Conservation (phyloP, 2,888 invertebrate species). For the Pseudolycoriella hygida region DNA sequence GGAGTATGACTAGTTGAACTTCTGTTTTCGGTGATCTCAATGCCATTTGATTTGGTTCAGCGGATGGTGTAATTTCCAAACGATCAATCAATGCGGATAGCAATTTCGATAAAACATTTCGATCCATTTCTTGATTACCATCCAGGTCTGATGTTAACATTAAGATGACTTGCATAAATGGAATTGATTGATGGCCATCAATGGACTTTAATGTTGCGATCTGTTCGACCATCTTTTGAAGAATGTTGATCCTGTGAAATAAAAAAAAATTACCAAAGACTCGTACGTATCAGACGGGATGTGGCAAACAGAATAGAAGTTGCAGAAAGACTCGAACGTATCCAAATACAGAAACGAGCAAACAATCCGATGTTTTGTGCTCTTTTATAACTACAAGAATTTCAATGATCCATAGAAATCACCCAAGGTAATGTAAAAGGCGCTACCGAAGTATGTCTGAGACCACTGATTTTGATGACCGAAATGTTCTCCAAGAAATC, state of each 20-base stretch:
- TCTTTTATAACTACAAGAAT: too few species aligned
- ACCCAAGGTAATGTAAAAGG: too few species aligned
- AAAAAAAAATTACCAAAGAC: neutral
- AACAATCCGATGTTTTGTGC: too few species aligned
- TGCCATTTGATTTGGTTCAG: conserved; percentile 26
- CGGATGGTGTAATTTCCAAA: conserved; percentile 43
- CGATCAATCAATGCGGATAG: conserved; percentile 55
- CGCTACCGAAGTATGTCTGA: too few species aligned
- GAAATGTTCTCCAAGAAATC: too few species aligned
- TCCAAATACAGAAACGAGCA: too few species aligned
- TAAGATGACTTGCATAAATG: conserved; percentile 79
- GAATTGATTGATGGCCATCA: conserved; percentile 74
- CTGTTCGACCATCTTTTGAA: conserved; percentile 60
- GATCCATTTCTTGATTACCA: conserved; percentile 65
- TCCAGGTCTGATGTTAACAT: conserved; percentile 83
- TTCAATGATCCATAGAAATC: too few species aligned
- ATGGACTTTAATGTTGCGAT: conserved; percentile 56
- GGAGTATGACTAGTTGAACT: conserved; percentile 73
- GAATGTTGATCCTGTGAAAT: conserved; percentile 33
- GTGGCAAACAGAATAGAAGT: too few species aligned
- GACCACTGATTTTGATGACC: too few species aligned
- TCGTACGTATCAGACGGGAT: too few species aligned
- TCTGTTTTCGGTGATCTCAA: conserved; percentile 57
- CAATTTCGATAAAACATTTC: conserved; percentile 55
- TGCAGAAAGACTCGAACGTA: too few species aligned